Evolutionary conservation across 2,888 invertebrate species (phyloP).

Genomic region (Phyto melanocephala): DNA sequence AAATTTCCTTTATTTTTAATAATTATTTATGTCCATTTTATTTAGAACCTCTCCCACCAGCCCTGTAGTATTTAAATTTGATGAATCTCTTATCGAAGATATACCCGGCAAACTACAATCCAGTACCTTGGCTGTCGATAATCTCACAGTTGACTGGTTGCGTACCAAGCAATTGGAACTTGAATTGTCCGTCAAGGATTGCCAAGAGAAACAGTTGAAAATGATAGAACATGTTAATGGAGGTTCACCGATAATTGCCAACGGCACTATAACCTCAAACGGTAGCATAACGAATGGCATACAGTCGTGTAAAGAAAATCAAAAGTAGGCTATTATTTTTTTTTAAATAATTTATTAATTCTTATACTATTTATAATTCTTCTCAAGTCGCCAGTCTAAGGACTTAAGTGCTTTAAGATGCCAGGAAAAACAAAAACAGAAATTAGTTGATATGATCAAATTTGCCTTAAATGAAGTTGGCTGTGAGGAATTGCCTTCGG

Average conservation of each 20-base stretch:
- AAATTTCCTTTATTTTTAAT: background rate
- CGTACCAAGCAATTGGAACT: constrained; percentile 88
- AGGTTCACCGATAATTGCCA: constrained; percentile 79
- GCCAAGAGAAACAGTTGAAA: constrained; percentile 85
- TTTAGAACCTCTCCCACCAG: constrained; percentile 88
- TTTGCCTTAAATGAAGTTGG: constrained; percentile 91
- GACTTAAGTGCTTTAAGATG: constrained; percentile 90
- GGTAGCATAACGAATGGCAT: constrained; percentile 79
- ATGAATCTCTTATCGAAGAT: constrained; percentile 92
- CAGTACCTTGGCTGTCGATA: constrained; percentile 94
- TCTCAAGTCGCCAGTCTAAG: constrained; percentile 79
- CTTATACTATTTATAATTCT: background rate
- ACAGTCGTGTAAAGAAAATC: constrained; percentile 77
- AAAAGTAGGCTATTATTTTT: constrained; percentile 71
- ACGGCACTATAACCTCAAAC: constrained; percentile 76
- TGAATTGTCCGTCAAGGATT: constrained; percentile 88
- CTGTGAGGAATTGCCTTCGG: constrained; percentile 92
- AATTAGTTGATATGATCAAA: constrained; percentile 90
- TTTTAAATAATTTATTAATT: background rate
- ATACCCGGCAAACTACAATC: constrained; percentile 91
- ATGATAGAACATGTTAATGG: constrained; percentile 80
- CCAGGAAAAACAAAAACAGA: constrained; percentile 89
- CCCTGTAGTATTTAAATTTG: constrained; percentile 90
- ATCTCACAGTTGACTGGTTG: constrained; percentile 93
- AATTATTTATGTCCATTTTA: background rate